phyloP scores from a whole-genome alignment of 1,140 invertebrate genomes.

The Papilio polytes region DNA sequence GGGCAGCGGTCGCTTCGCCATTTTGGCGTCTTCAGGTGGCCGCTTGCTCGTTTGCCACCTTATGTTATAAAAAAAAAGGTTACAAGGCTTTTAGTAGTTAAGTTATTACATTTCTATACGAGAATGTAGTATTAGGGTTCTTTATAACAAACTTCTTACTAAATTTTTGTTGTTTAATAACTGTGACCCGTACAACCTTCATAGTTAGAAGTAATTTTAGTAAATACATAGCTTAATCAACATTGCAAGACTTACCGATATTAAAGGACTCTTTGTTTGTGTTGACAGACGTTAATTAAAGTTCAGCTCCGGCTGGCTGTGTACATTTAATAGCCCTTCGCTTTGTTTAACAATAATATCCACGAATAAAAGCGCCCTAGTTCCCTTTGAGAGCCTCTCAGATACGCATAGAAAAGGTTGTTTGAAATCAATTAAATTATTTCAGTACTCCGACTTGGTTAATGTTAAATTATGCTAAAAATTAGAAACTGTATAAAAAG shows the following conservation, averaged over 20 bases:
- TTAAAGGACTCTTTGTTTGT: constrained; percentile 31
- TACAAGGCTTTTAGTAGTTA: too few species aligned
- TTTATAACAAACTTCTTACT: too few species aligned
- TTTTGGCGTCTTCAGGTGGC: too few species aligned
- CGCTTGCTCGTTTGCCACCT: too few species aligned
- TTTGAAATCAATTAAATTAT: constrained; percentile 8
- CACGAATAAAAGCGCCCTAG: constrained; percentile 26
- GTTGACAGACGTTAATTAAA: constrained; percentile 40
- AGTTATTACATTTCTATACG: too few species aligned
- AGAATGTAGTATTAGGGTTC: too few species aligned
- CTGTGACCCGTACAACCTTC: background rate
- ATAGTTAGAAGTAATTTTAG: background rate
- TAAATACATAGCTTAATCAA: constrained; percentile 8
- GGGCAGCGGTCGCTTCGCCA: too few species aligned
- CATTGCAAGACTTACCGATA: constrained; percentile 13
- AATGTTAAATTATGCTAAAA: background rate
- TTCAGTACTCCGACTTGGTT: background rate
- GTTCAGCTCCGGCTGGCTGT: constrained; percentile 29
- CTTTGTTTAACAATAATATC: constrained; percentile 31
- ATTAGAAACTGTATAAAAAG: background rate
- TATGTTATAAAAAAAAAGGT: too few species aligned
- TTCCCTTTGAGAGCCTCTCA: constrained; percentile 19
- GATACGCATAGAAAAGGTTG: constrained; percentile 17
- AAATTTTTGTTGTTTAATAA: background rate
- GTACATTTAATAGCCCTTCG: constrained; percentile 35